phyloP scores from a whole-genome alignment of 2,888 invertebrate genomes.

The Patella caerulea region DNA sequence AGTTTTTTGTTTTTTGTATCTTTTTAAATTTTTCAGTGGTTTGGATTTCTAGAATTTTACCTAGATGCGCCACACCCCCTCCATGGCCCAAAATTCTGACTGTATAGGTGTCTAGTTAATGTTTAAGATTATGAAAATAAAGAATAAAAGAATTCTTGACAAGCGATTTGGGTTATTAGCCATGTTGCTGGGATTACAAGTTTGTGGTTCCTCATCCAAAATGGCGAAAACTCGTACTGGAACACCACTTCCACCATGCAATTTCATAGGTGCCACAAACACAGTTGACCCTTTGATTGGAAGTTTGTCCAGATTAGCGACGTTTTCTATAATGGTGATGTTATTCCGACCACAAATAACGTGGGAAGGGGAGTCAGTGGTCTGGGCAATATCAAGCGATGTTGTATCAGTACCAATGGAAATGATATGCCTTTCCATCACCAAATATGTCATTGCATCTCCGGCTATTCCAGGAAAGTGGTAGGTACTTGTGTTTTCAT shows the following conservation, averaged over 20 bases:
- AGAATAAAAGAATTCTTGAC: too few species aligned
- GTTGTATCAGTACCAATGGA: conserved; percentile 79
- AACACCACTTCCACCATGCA: conserved; percentile 76
- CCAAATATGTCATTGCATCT: conserved; percentile 77
- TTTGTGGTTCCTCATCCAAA: background rate
- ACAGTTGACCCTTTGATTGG: conserved; percentile 42
- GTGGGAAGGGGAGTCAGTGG: conserved; percentile 73
- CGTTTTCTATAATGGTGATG: conserved; percentile 77
- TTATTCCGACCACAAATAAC: conserved; percentile 72
- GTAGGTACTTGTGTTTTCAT: conserved; percentile 13
- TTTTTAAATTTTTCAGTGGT: too few species aligned
- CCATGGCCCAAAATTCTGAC: too few species aligned
- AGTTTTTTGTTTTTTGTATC: too few species aligned
- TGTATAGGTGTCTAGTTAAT: too few species aligned
- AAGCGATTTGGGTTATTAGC: too few species aligned
- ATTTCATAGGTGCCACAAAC: conserved; percentile 77
- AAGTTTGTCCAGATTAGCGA: conserved; percentile 70
- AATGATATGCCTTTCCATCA: conserved; percentile 70
- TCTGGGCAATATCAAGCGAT: conserved; percentile 76
- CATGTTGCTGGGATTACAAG: background rate
- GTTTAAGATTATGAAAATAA: too few species aligned
- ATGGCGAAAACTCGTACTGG: conserved; percentile 75
- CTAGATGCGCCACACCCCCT: too few species aligned
- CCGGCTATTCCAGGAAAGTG: conserved; percentile 70
- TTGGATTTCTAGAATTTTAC: too few species aligned